Evolutionary conservation across 2,113 vertebrate genomes (phyloP).

Genomic region (Lepidothrix coronata): DNA sequence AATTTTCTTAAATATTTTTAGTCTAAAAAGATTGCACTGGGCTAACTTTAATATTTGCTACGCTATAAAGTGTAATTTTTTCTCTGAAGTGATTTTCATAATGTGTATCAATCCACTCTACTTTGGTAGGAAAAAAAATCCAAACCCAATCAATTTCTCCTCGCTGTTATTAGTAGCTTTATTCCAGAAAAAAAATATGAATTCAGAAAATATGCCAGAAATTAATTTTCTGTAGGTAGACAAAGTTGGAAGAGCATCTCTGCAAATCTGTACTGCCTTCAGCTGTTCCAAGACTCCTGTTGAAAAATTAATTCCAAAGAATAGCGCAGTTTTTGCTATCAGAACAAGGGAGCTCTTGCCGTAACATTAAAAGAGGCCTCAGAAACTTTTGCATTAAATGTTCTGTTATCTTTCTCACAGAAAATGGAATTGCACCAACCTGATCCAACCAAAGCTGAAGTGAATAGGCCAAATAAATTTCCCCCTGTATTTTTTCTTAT

Average conservation of each 20-base stretch:
- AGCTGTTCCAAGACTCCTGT: not conserved
- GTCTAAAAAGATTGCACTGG: not conserved
- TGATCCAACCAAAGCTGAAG: not conserved
- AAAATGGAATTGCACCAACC: not conserved
- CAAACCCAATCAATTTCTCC: not conserved
- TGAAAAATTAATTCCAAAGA: not conserved
- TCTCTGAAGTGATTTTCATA: not conserved
- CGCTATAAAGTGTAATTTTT: not conserved
- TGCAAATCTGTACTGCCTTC: not conserved
- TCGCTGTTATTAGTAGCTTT: not conserved
- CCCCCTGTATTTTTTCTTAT: not conserved
- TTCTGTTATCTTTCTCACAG: not conserved
- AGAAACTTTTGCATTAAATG: not conserved
- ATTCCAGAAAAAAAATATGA: not conserved
- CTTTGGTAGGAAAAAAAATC: not conserved
- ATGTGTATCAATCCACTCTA: not conserved
- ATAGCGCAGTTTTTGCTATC: not conserved
- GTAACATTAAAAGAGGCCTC: not conserved
- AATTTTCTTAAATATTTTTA: constrained; percentile 8
- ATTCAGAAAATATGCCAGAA: not conserved
- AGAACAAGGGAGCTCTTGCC: not conserved
- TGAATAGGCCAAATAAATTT: not conserved
- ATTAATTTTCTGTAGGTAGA: not conserved
- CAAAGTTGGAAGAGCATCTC: not conserved
- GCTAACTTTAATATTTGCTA: not conserved